Evolutionary conservation across 2,797 vertebrate genomes (phyloP).

Genomic region (Cynodonichthys magdalenae): DNA sequence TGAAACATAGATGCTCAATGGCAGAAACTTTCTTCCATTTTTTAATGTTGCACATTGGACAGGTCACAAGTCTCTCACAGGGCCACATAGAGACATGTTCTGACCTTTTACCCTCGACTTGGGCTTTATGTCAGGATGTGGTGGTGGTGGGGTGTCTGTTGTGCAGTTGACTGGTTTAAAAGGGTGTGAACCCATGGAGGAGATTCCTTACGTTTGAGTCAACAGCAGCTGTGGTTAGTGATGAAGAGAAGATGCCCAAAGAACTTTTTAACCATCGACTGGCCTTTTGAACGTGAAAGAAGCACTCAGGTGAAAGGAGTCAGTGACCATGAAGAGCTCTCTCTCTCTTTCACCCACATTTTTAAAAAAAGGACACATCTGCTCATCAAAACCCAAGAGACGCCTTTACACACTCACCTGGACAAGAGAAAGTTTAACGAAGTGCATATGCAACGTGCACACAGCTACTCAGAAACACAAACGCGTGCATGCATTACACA

Average conservation of each 20-base stretch:
- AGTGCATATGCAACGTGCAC: conserved; percentile 15
- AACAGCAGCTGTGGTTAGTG: conserved; percentile 75
- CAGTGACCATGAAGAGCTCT: conserved; percentile 71
- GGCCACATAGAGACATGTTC: no score
- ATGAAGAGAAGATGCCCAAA: conserved; percentile 70
- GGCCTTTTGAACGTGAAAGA: conserved; percentile 65
- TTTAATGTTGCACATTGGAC: no score
- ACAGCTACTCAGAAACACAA: conserved; percentile 12
- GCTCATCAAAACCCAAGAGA: conserved; percentile 18
- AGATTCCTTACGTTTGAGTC: conserved; percentile 77
- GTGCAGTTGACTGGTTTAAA: conserved; percentile 46
- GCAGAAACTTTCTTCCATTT: no score
- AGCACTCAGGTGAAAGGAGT: conserved; percentile 75
- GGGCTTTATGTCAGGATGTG: conserved; percentile 8
- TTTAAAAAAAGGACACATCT: conserved; percentile 6
- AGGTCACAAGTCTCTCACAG: no score
- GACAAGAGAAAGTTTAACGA: conserved; percentile 13
- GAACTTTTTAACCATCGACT: conserved; percentile 49
- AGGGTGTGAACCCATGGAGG: conserved; percentile 64
- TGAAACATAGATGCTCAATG: no score
- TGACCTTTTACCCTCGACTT: conserved; percentile 29
- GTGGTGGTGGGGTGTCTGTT: conserved; percentile 10
- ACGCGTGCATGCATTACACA: conserved; percentile 23
- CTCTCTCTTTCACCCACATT: conserved; percentile 11
- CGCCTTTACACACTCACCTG: conserved; percentile 15